phyloP scores from a whole-genome alignment of 92 coral and sea anemone species.

The Siderastrea siderea region DNA sequence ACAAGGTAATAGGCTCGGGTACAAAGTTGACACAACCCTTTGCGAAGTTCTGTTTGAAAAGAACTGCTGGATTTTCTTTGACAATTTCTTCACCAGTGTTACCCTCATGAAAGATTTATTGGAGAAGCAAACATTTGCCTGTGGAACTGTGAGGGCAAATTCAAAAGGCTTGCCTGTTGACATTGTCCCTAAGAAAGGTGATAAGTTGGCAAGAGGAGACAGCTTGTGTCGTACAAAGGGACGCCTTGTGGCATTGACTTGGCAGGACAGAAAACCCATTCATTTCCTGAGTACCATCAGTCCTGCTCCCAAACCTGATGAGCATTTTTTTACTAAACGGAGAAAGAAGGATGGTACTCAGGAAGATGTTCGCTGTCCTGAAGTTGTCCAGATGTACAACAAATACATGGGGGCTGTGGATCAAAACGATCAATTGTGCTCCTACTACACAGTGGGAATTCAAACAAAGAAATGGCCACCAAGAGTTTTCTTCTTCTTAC shows the following conservation, averaged over 20 bases:
- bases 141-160: slow-evolving; percentile 34
- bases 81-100: slow-evolving; percentile 39
- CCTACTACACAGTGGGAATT: slow-evolving; percentile 14
- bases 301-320: slow-evolving; percentile 14
- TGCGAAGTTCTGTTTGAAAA: slow-evolving; percentile 24
- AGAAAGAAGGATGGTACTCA: slow-evolving; percentile 19
- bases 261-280: slow-evolving; percentile 30
- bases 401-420: slow-evolving; percentile 47
- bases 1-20: slow-evolving; percentile 6
- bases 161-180: slow-evolving; percentile 22
- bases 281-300: slow-evolving; percentile 23
- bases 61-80: slow-evolving; percentile 24
- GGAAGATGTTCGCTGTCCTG: slow-evolving; percentile 13
- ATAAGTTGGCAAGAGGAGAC: slow-evolving; percentile 5
- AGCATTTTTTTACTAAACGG: background rate
- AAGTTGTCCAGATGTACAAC: slow-evolving; percentile 11
- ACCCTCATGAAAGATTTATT: slow-evolving; percentile 25
- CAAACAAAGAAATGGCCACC: slow-evolving; percentile 49
- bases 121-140: slow-evolving; percentile 8
- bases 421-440: slow-evolving; percentile 10
- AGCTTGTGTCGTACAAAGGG: background rate
- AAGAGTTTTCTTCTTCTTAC: slow-evolving; percentile 42
- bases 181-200: background rate
- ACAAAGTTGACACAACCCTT: slow-evolving; percentile 13
- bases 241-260: slow-evolving; percentile 12